Percentiles rank a stretch among this genome's conserved stretches.
Evolutionary conservation across 2,797 vertebrate species (phyloP).

Genomic region (Cynodonichthys magdalenae): DNA sequence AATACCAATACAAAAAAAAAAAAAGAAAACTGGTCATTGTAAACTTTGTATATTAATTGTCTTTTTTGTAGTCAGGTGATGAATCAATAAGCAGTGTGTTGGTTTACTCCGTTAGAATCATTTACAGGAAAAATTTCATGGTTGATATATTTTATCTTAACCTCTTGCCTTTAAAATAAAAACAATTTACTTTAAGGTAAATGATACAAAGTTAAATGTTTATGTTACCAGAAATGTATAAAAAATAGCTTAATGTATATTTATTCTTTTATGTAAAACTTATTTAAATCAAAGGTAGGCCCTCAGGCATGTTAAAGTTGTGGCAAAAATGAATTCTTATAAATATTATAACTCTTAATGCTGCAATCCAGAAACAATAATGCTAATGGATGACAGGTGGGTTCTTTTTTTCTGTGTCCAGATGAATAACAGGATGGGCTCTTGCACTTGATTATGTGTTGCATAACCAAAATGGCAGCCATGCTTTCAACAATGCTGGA

Average conservation of each 20-base stretch:
- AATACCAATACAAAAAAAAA: slow-evolving; percentile 57
- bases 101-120: slow-evolving; percentile 69
- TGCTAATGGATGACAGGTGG: slow-evolving; percentile 49
- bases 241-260: slow-evolving; percentile 74
- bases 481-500: slow-evolving; percentile 70
- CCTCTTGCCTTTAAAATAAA: slow-evolving; percentile 76
- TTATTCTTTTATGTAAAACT: slow-evolving; percentile 77
- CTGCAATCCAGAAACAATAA: slow-evolving; percentile 72
- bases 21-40: slow-evolving; percentile 31
- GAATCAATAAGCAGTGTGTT: slow-evolving; percentile 76
- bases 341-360: slow-evolving; percentile 66
- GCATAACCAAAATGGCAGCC: slow-evolving; percentile 60
- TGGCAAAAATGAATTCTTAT: slow-evolving; percentile 60
- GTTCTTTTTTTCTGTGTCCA: slow-evolving; percentile 33
- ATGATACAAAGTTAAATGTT: slow-evolving; percentile 71
- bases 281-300: slow-evolving; percentile 74
- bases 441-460: slow-evolving; percentile 39
- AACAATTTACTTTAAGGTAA: slow-evolving; percentile 68
- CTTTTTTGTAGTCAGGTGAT: slow-evolving; percentile 80
- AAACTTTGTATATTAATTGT: slow-evolving; percentile 76
- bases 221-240: slow-evolving; percentile 76
- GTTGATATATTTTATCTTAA: slow-evolving; percentile 75
- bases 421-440: slow-evolving; percentile 24
- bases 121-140: slow-evolving; percentile 73
- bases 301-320: slow-evolving; percentile 72